Base-by-base conservation (phyloP, 2,113 vertebrate species). In the Oryzias curvinotus region DNA sequence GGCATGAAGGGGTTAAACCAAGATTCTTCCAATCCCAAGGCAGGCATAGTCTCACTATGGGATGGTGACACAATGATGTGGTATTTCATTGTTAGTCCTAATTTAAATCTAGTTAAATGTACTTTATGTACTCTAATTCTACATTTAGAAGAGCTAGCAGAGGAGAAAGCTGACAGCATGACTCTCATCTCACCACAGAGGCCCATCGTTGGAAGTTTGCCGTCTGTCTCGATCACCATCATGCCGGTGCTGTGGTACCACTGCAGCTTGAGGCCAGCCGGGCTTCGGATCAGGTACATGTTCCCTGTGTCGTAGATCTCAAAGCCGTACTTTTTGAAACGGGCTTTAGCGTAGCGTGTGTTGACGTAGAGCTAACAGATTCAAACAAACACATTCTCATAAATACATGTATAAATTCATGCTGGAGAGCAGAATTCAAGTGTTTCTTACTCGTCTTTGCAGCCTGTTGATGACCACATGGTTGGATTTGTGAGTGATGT, bases 191-290 rank as follows among this genome's bases (percentile, higher is more conserved):
- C 71, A 99, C 96, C 97, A 59, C 97, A 98, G 0, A 98, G 89
- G 17, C 97, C 96, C 81, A 78, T 86, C 55, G 93, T 90, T 44
- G 81, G 85, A n/a, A 89, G 82, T 62, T 93, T 92, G 66, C 74
- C 89, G 55, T 93, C 95, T 7, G 85, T 87, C 65, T 97, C 95
- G 57, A 98, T 88, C 77, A 98, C 92, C 95, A 99, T 94, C 90
- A 98, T 89, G 3, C 96, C 95, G 0, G 95, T 97, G 83, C 85
- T 93, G 86, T 98, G 97, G 72, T 96, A 96, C 97, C 97, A 98
- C 81, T 98, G 95, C 74, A 98, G 92, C 85, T 88, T 95, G 44
- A 94, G 80, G 50, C 93, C 93, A 25, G 94, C 87, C 0, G 97
- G 96, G 0, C 94, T 98, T 60, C 86, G 91, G 85, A 98, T 87